Evolutionary conservation across 2,113 vertebrate genomes (phyloP).

Genomic region (Diglossa brunneiventris): DNA sequence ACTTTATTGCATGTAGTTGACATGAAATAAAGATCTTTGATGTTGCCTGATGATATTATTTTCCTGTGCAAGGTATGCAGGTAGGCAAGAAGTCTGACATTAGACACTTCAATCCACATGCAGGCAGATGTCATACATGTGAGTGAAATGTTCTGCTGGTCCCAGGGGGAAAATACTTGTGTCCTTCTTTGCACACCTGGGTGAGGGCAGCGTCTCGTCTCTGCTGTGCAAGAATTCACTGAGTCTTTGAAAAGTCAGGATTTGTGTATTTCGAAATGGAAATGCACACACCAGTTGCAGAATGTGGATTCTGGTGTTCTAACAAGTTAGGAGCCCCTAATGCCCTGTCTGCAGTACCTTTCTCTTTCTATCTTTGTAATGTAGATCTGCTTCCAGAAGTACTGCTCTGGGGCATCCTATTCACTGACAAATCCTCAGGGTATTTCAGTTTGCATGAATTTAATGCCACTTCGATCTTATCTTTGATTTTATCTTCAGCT

Average conservation of each 20-base stretch:
- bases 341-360: neutral
- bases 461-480: neutral
- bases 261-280: neutral
- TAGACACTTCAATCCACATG: neutral
- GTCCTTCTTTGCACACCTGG: neutral
- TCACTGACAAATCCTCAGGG: neutral
- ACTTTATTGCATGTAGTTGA: neutral
- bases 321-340: neutral
- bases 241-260: neutral
- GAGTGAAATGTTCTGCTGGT: neutral
- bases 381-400: neutral
- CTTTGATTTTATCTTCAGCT: neutral
- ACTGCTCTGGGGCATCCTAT: neutral
- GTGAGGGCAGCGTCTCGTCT: neutral
- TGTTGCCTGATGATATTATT: neutral
- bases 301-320: neutral
- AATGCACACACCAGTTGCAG: neutral
- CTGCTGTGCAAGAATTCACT: neutral
- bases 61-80: neutral
- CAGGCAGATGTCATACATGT: rapidly evolving
- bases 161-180: neutral
- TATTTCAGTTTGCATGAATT: neutral
- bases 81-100: neutral
- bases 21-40: neutral
- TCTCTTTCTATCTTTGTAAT: neutral